Evolutionary conservation across 2,888 invertebrate genomes (phyloP).

Genomic region (Drosophila histrio): DNA sequence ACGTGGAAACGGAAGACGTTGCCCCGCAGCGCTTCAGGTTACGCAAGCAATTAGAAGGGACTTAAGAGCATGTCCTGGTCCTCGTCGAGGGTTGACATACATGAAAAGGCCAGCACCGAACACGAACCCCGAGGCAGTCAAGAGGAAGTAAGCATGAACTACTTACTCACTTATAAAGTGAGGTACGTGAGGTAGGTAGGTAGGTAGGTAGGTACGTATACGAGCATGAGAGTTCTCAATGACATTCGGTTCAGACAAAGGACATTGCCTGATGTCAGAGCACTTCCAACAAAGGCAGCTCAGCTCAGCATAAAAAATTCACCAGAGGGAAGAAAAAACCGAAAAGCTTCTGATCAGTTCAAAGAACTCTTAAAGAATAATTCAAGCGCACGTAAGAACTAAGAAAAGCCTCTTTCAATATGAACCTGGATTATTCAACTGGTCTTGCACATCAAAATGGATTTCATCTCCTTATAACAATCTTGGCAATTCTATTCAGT

Average conservation of each 20-base stretch:
- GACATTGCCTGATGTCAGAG: conserved; percentile 43
- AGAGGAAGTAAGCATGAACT: conserved; percentile 74
- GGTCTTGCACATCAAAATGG: not conserved
- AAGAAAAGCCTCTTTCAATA: conserved; percentile 41
- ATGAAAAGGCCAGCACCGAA: conserved; percentile 59
- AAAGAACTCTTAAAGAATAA: conserved; percentile 39
- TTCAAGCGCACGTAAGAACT: conserved; percentile 35
- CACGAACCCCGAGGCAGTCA: conserved; percentile 45
- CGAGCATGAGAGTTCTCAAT: conserved; percentile 9
- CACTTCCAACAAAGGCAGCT: conserved; percentile 31
- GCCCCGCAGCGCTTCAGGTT: conserved; percentile 62
- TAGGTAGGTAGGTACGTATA: conserved; percentile 15
- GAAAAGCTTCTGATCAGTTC: conserved; percentile 48
- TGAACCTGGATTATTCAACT: conserved; percentile 3
- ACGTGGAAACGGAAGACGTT: conserved; percentile 50
- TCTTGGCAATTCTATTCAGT: not conserved
- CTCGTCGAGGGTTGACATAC: conserved; percentile 61
- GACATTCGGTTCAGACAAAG: conserved; percentile 53
- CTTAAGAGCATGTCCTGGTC: conserved; percentile 51
- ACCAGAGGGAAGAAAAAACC: not conserved
- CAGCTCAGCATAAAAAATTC: conserved; percentile 5
- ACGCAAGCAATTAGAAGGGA: conserved; percentile 78
- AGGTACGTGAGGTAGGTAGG: conserved; percentile 26
- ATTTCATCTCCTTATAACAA: not conserved
- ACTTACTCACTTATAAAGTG: conserved; percentile 49